Percentiles rank a stretch among this genome's conserved stretches.
These are phyloP conservation scores for Vimba vimba DNA, from an alignment of 2,113 vertebrate species.

Conservation along the genomic window DNA sequence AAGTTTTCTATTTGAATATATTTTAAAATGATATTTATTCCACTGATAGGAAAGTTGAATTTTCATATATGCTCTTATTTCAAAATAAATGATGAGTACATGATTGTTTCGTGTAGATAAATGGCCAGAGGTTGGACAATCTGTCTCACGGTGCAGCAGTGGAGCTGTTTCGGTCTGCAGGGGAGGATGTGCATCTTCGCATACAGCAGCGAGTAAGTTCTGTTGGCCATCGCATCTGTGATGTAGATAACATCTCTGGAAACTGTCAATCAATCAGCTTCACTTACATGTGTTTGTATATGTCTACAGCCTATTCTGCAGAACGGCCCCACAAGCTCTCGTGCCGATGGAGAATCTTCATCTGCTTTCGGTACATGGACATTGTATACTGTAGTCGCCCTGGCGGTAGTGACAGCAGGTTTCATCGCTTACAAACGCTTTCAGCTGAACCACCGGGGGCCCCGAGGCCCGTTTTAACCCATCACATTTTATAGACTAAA, in stretches of 20 bases:
- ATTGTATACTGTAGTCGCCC: neutral
- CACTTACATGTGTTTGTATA: slow-evolving; percentile 16
- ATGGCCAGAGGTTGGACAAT: slow-evolving; percentile 82
- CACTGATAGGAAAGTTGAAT: no score
- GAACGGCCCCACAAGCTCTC: slow-evolving; percentile 64
- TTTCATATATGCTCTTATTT: no score
- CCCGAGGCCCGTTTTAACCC: slow-evolving; percentile 61
- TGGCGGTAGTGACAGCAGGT: slow-evolving; percentile 41
- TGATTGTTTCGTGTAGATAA: slow-evolving; percentile 78
- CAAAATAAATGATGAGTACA: neutral
- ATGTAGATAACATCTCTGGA: neutral
- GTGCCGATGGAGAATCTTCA: slow-evolving; percentile 53
- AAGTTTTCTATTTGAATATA: neutral
- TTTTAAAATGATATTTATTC: no score
- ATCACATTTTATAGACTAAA: slow-evolving; percentile 60
- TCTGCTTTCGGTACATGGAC: slow-evolving; percentile 52
- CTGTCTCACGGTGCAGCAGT: slow-evolving; percentile 84
- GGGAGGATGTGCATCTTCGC: slow-evolving; percentile 82
- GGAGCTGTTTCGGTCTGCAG: slow-evolving; percentile 87
- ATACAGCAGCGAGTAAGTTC: slow-evolving; percentile 85
- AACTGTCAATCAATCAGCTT: neutral
- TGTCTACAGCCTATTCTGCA: slow-evolving; percentile 59
- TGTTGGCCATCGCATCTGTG: neutral
- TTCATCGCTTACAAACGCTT: slow-evolving; percentile 62
- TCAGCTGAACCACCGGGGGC: neutral